These are phyloP conservation scores for Otocyon megalotis DNA, from an alignment of 2,113 vertebrate genomes.

Conservation along the genomic window DNA sequence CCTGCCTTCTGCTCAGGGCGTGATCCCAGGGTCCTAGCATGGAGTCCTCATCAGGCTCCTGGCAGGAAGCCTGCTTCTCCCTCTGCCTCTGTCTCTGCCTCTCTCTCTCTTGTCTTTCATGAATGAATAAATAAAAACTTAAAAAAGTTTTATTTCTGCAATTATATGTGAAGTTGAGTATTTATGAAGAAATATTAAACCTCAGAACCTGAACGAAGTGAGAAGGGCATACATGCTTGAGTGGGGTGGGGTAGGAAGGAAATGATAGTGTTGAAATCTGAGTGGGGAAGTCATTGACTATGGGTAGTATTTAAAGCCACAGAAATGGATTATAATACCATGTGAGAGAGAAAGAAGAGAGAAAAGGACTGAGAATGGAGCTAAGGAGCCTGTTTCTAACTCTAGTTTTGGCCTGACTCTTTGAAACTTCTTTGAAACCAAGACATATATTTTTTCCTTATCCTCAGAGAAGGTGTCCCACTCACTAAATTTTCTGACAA, in stretches of 20 bases:
- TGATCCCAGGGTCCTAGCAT: no score
- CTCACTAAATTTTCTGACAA: background rate
- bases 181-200: background rate
- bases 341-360: background rate
- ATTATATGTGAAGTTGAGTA: background rate
- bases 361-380: background rate
- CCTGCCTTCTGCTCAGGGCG: no score
- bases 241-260: no score
- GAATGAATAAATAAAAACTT: no score
- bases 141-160: background rate
- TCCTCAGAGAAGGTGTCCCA: background rate
- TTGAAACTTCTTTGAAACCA: background rate
- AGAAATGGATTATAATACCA: background rate
- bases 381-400: background rate
- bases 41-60: no score
- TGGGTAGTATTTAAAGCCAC: background rate
- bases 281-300: background rate
- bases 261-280: background rate
- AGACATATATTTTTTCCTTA: background rate
- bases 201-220: background rate
- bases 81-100: no score
- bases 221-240: background rate
- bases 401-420: background rate
- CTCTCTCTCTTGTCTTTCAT: no score
- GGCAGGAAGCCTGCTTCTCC: no score